These are phyloP conservation scores for Drosophila kanekoi DNA, from an alignment of 2,888 invertebrate species.

Conservation along the genomic window DNA sequence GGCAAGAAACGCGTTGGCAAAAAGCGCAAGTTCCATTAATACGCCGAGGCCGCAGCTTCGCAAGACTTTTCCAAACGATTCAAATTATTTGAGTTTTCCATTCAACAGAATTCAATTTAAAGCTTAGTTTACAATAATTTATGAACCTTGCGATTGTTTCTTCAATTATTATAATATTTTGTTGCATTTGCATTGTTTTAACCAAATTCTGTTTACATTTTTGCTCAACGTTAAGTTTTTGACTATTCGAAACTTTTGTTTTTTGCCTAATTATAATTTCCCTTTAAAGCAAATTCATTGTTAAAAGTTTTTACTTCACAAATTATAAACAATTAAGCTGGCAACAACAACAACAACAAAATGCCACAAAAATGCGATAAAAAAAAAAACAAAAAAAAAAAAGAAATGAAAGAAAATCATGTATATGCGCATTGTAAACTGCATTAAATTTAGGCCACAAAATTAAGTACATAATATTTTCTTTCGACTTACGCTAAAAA, in stretches of 20 bases:
- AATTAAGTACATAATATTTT: slow-evolving; percentile 54
- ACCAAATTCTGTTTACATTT: slow-evolving; percentile 24
- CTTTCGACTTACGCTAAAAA: slow-evolving; percentile 38
- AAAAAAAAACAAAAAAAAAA: slow-evolving; percentile 44
- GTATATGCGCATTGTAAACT: slow-evolving; percentile 69
- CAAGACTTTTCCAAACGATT: background rate
- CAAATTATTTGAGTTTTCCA: slow-evolving; percentile 27
- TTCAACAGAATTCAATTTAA: slow-evolving; percentile 17
- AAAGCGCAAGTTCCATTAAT: slow-evolving; percentile 86
- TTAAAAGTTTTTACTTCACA: slow-evolving; percentile 3
- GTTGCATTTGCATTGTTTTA: slow-evolving; percentile 44
- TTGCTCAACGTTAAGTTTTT: slow-evolving; percentile 54
- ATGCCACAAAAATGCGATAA: slow-evolving; percentile 61
- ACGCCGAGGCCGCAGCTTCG: background rate
- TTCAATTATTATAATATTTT: slow-evolving; percentile 37
- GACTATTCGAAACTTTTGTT: slow-evolving; percentile 5
- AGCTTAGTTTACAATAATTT: slow-evolving; percentile 1
- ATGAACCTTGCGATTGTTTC: background rate
- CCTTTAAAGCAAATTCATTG: slow-evolving; percentile 21
- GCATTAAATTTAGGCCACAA: slow-evolving; percentile 67
- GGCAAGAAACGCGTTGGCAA: slow-evolving; percentile 85
- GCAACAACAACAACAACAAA: slow-evolving; percentile 51
- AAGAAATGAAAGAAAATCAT: slow-evolving; percentile 23
- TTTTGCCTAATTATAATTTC: slow-evolving; percentile 32
- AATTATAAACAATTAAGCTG: slow-evolving; percentile 3